Evolutionary conservation across 2,113 vertebrate genomes (phyloP).

Genomic region (Ivindomyrus marchei): DNA sequence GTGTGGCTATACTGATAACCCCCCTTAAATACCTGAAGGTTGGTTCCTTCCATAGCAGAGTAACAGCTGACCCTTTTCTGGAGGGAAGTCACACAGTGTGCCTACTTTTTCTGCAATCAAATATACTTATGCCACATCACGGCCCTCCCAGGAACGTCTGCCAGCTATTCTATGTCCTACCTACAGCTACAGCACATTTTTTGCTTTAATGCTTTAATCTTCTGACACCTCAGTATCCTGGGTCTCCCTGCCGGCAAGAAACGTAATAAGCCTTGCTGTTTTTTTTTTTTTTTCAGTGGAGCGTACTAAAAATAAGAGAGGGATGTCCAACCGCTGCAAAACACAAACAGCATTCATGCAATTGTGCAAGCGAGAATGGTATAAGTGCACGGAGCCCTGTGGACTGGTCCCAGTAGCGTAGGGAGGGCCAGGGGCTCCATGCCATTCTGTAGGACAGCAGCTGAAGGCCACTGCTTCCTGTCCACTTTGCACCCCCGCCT

Average conservation of each 20-base stretch:
- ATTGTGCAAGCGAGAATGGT: neutral
- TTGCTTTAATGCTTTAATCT: neutral
- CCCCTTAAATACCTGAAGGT: neutral
- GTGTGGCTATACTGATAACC: neutral
- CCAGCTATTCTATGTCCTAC: neutral
- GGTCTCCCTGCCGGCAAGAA: neutral
- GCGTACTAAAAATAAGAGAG: neutral
- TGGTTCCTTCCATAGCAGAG: neutral
- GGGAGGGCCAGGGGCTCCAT: neutral
- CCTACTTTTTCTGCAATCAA: neutral
- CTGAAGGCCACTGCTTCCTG: neutral
- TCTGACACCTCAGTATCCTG: neutral
- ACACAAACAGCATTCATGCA: neutral
- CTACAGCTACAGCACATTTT: neutral
- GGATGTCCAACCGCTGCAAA: neutral
- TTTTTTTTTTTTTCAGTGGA: neutral
- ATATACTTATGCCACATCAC: neutral
- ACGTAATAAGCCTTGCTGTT: neutral
- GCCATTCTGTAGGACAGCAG: neutral
- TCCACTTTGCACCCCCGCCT: neutral
- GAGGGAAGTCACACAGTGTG: neutral
- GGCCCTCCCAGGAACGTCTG: neutral
- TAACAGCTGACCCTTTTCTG: neutral
- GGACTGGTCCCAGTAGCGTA: neutral
- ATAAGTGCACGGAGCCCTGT: neutral